Base-by-base conservation (phyloP, 1,140 invertebrate species). In the Gryon sp. region DNA sequence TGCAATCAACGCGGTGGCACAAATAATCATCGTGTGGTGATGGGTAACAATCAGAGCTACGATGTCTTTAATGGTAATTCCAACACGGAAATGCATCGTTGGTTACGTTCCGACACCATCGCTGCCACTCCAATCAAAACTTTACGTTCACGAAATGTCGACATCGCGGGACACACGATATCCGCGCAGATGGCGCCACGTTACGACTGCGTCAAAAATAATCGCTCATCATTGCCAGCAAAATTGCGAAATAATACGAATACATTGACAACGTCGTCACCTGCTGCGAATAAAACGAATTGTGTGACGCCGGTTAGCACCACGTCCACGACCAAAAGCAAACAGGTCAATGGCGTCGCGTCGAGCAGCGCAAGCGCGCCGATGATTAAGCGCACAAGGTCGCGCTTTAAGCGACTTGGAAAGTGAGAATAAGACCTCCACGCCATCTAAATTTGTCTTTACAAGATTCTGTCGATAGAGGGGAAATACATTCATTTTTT, bases 31-130 rank as follows among this genome's bases (percentile, higher is more conserved):
- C 28, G 52, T 7, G 15, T 68, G 4, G 53, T 78, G 9, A 65
- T 76, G 7, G 38, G 50, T 4, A n/a, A 43, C 32, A 6, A n/a
- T n/a, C n/a, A 9, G 32, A 32, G 57, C 0, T 77, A 66, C 5
- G 69, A 66, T 2, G 50, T 63, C 0, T 53, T 69, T 3, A 12
- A 11, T 4, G 43, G 38, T 2, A 4, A 43, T 5, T 8, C 55
- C 5, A 53, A 22, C 1, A 45, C 79, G 0, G 75, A 80, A 0
- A 69, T 80, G 0, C 86, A 88, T 45, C 83, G 87, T n/a, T 89
- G 87, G 87, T 62, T 89, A 14, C 85, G 87, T 20, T 89, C 87
- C 0, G 87, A 89, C 15, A 89, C 87, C 3, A 84, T 88, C n/a
- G 87, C 87, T 0, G 87, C 87, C 1, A 87, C 84, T 2, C 85